Evolutionary conservation across 2,113 vertebrate species (phyloP).

Genomic region (Lophius piscatorius): DNA sequence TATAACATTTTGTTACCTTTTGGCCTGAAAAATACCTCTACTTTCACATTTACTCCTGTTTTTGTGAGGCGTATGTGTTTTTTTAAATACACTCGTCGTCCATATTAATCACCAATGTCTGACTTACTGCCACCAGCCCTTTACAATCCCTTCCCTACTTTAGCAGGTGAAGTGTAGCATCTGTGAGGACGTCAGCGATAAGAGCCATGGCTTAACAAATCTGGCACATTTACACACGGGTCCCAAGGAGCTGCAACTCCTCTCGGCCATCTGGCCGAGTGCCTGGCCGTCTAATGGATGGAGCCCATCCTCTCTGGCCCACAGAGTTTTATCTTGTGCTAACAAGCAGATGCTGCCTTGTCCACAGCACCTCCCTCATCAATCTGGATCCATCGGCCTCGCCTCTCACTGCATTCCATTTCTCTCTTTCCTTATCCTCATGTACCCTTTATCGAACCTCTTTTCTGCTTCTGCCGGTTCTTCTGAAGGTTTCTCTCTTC

Average conservation of each 20-base stretch:
- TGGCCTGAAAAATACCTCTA: not conserved
- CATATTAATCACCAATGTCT: not conserved
- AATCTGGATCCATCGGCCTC: not conserved
- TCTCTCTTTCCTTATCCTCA: slow-evolving; percentile 44
- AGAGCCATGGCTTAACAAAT: slow-evolving; percentile 47
- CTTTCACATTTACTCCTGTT: slow-evolving; percentile 20
- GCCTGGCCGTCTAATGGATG: slow-evolving; percentile 63
- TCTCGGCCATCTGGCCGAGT: slow-evolving; percentile 56
- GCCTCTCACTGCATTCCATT: slow-evolving; percentile 38
- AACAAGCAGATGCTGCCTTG: slow-evolving; percentile 64
- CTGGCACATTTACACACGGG: slow-evolving; percentile 42
- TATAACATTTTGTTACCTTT: too few species aligned
- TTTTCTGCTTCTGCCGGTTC: slow-evolving; percentile 7
- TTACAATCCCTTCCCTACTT: slow-evolving; percentile 20
- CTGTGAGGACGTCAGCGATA: slow-evolving; percentile 29
- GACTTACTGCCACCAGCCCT: slow-evolving; percentile 14
- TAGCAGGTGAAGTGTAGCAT: slow-evolving; percentile 27
- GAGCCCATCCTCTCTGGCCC: slow-evolving; percentile 53
- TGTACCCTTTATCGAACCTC: slow-evolving; percentile 24
- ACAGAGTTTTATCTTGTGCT: slow-evolving; percentile 67
- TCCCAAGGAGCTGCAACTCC: slow-evolving; percentile 37
- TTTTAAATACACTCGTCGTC: too few species aligned
- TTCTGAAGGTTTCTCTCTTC: slow-evolving; percentile 40
- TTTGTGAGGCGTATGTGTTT: not conserved
- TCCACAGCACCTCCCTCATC: slow-evolving; percentile 51